Conservation (phyloP, 2,797 vertebrate genomes). For the Mormyrus proboscirostris region DNA sequence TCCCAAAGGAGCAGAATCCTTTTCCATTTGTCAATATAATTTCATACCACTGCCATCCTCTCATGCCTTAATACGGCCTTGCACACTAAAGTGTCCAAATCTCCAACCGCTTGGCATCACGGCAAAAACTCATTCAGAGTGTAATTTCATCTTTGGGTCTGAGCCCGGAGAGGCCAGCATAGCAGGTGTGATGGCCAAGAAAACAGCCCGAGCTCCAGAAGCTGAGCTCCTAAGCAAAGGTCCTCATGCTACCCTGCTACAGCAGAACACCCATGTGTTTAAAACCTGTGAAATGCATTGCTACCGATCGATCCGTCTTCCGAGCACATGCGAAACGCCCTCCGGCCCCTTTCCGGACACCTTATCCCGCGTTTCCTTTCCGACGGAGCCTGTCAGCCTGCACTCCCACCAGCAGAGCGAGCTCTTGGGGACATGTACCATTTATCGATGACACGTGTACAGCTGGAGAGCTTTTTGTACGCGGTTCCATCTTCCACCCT, state of each 20-base stretch:
- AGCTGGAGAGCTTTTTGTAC: background rate
- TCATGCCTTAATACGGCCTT: background rate
- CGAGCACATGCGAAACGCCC: background rate
- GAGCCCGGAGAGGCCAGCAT: background rate
- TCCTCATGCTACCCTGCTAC: background rate
- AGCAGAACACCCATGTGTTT: background rate
- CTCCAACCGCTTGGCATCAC: background rate
- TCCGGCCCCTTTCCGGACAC: background rate
- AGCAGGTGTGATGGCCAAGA: background rate
- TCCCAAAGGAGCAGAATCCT: background rate
- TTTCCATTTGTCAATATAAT: constrained; percentile 3
- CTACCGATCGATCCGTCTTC: background rate
- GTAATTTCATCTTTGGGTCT: background rate
- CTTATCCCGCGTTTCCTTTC: background rate
- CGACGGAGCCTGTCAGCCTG: background rate
- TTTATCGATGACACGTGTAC: background rate
- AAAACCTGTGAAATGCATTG: background rate
- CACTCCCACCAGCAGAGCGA: background rate
- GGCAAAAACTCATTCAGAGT: background rate
- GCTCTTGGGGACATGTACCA: background rate
- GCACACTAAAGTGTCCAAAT: background rate
- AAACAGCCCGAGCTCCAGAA: background rate
- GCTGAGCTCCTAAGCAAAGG: background rate
- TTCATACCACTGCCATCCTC: background rate
- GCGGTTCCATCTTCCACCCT: background rate